A percentile compares a stretch with the other conserved stretches of the same genome.
Conservation (phyloP, 1,140 invertebrate species). For the Aricia agestis region DNA sequence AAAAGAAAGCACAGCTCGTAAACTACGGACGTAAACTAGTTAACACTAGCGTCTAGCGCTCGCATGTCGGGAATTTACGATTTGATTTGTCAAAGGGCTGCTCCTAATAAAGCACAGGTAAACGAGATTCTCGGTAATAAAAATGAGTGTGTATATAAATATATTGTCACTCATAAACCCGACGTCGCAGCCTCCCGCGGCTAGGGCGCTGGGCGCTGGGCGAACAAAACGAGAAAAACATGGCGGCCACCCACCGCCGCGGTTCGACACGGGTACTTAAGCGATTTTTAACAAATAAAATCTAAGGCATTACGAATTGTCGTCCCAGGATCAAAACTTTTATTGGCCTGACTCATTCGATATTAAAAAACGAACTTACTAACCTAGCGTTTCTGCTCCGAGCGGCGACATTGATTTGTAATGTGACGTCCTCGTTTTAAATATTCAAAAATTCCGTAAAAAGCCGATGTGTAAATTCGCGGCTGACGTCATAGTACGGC, state of each 20-base stretch:
- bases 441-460: not conserved
- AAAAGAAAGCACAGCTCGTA: conserved; percentile 48
- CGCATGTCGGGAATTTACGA: conserved; percentile 60
- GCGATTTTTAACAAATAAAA: conserved; percentile 77
- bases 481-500: not conserved
- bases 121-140: conserved; percentile 56
- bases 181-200: conserved; percentile 65
- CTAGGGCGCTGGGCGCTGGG: conserved; percentile 44
- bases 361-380: not conserved
- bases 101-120: conserved; percentile 63
- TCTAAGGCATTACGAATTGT: conserved; percentile 73
- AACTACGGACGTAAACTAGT: conserved; percentile 53
- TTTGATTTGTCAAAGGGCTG: conserved; percentile 65
- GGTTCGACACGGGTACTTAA: conserved; percentile 76
- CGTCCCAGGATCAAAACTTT: conserved; percentile 29
- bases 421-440: no score
- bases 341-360: conserved; percentile 17
- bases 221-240: conserved; percentile 65
- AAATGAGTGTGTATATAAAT: conserved; percentile 42
- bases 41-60: conserved; percentile 58
- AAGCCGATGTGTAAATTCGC: not conserved
- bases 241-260: conserved; percentile 72
- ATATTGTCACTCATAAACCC: conserved; percentile 71
- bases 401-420: no score
- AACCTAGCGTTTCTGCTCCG: not conserved